phyloP scores from a whole-genome alignment of 1,140 invertebrate genomes.

The Monomorium pharaonis region DNA sequence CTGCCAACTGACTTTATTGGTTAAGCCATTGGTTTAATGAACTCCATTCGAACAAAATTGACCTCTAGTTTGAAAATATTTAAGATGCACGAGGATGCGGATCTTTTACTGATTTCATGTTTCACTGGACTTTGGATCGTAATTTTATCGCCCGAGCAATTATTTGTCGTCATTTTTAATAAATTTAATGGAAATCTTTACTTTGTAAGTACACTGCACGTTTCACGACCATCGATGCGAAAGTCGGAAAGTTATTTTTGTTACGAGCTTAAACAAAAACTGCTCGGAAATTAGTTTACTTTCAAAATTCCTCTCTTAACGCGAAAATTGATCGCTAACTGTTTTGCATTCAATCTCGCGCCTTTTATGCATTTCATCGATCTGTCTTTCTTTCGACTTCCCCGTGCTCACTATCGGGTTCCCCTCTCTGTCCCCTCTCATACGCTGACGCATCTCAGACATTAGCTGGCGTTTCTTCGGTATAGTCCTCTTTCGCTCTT shows the following conservation, averaged over 20 bases:
- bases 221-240: not conserved
- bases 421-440: constrained; percentile 18
- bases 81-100: not conserved
- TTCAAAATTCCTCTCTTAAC: constrained; percentile 17
- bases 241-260: not conserved
- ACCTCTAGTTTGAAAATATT: not conserved
- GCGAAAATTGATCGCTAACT: constrained; percentile 25
- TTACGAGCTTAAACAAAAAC: constrained; percentile 31
- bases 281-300: not conserved
- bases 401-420: constrained; percentile 12
- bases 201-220: not conserved
- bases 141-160: not conserved
- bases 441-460: constrained; percentile 68
- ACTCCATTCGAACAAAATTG: constrained; percentile 21
- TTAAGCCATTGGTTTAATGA: constrained; percentile 57
- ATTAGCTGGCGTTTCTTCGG: constrained; percentile 70
- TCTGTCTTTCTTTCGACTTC: constrained; percentile 53
- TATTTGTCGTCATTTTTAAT: not conserved
- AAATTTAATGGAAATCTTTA: not conserved
- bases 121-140: not conserved
- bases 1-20: constrained; percentile 48
- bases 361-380: constrained; percentile 7
- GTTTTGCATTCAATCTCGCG: constrained; percentile 41
- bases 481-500: constrained; percentile 32
- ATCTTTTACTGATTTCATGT: not conserved